Percentiles rank a stretch among this genome's conserved stretches.
Conservation (phyloP, 2,888 invertebrate species). For the Tryphoninae sp. region DNA sequence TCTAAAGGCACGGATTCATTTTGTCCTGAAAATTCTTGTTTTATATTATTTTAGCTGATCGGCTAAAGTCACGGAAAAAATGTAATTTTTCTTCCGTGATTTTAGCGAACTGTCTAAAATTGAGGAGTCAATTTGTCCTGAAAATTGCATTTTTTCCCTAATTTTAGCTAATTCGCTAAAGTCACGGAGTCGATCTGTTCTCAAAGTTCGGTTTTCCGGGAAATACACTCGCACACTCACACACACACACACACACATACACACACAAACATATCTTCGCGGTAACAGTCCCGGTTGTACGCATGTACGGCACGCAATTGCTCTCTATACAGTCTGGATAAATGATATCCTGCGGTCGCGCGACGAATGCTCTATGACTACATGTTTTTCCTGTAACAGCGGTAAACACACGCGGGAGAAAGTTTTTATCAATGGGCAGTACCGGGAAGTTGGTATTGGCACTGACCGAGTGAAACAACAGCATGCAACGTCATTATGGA, state of each 20-base stretch:
- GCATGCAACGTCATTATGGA: slow-evolving; percentile 33
- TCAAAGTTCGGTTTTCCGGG: no score
- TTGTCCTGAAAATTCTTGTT: no score
- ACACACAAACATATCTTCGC: not conserved
- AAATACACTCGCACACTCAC: no score
- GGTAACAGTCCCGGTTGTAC: not conserved
- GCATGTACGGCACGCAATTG: not conserved
- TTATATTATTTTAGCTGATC: no score
- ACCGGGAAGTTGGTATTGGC: slow-evolving; percentile 22
- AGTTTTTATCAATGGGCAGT: slow-evolving; percentile 39
- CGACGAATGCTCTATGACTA: slow-evolving; percentile 52
- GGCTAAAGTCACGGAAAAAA: no score
- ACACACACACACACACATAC: not conserved
- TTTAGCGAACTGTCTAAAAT: no score
- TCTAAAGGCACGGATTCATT: no score
- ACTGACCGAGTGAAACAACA: slow-evolving; percentile 18
- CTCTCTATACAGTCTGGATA: slow-evolving; percentile 19
- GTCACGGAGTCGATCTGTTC: no score
- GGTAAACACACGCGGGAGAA: slow-evolving; percentile 27
- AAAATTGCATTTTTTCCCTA: no score
- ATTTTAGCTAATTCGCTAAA: not conserved
- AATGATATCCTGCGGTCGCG: slow-evolving; percentile 46
- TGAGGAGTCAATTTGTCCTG: no score
- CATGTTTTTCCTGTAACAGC: slow-evolving; percentile 32
- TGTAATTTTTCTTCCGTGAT: no score